Base-by-base conservation (phyloP, 2,888 invertebrate species). In the Nematopogon swammerdamellus region DNA sequence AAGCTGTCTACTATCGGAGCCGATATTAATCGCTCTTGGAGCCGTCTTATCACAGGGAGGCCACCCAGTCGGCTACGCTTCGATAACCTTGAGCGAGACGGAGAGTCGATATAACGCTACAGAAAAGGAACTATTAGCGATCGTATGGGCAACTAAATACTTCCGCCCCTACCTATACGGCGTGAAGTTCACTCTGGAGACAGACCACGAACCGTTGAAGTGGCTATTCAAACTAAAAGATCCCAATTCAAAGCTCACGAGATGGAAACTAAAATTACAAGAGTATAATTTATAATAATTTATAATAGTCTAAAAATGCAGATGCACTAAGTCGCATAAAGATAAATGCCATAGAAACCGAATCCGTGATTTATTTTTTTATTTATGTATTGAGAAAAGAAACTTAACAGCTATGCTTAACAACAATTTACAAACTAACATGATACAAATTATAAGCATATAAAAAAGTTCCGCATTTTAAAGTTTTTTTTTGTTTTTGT, bases 151-250 rank as follows among this genome's bases (percentile, higher is more conserved):
- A 0, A 45, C 57, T 19, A 57, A 60, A 19, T 53, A 48, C 18
- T 53, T 61, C 6, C 52, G 58, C 50, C 59, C 58, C 29, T 60
- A 58, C 44, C 43, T 63, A 18, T 60, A n/a, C 20, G 60, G 60
- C 14, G 52, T 50, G 29, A 54, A 58, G 50, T 67, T 67, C 46
- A 54, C 42, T 11, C 58, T 67, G 11, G 49, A 58, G 5, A 63
- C 60, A 0, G 65, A 66, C 52, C 64, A 65, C 51, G 54, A 56
- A 48, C 60, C 62, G 11, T 44, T 64, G 14, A 48, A 47, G n/a
- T 64, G 60, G 59, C 46, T 64, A 14, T 54, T 59, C 44, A 53
- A 43, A 8, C 46, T 58, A 2, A 61, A 62, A 52, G 60, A 62
- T 18, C 61, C 59, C 1, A 60, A 58, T 36, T 57, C 58, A 0